phyloP scores from a whole-genome alignment of 2,888 invertebrate genomes.

The Drosophila subquinaria region DNA sequence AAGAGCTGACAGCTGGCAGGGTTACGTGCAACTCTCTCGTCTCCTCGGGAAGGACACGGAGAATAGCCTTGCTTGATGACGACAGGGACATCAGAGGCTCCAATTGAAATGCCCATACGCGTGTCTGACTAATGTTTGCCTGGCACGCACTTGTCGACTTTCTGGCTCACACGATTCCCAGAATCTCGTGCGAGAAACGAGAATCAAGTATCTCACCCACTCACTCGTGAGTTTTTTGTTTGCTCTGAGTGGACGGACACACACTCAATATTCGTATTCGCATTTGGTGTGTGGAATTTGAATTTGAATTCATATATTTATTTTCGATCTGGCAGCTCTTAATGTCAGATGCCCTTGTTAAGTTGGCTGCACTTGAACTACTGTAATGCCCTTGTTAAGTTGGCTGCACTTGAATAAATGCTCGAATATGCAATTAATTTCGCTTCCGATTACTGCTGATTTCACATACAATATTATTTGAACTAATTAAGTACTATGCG shows the following conservation, averaged over 20 bases:
- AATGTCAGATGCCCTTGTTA: slow-evolving; percentile 6
- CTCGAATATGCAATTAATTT: not conserved
- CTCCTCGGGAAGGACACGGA: not conserved
- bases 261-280: not conserved
- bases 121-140: slow-evolving; percentile 55
- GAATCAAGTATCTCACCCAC: slow-evolving; percentile 26
- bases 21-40: slow-evolving; percentile 4
- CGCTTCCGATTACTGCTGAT: not conserved
- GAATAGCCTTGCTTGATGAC: not conserved
- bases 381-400: slow-evolving; percentile 6
- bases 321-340: slow-evolving; percentile 10
- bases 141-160: slow-evolving; percentile 61
- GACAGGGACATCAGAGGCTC: slow-evolving; percentile 12
- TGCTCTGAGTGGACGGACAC: slow-evolving; percentile 7
- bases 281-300: slow-evolving; percentile 4
- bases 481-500: too few species aligned
- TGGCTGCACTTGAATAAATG: slow-evolving; percentile 16
- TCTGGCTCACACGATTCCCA: slow-evolving; percentile 35
- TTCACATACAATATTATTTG: not conserved
- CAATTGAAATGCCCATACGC: slow-evolving; percentile 20
- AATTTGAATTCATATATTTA: slow-evolving; percentile 11
- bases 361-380: slow-evolving; percentile 17
- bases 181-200: slow-evolving; percentile 17
- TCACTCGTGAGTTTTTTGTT: not conserved
- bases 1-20: not conserved